These are phyloP conservation scores for Melanerpes formicivorus DNA, from an alignment of 2,113 vertebrate species.

Conservation along the genomic window DNA sequence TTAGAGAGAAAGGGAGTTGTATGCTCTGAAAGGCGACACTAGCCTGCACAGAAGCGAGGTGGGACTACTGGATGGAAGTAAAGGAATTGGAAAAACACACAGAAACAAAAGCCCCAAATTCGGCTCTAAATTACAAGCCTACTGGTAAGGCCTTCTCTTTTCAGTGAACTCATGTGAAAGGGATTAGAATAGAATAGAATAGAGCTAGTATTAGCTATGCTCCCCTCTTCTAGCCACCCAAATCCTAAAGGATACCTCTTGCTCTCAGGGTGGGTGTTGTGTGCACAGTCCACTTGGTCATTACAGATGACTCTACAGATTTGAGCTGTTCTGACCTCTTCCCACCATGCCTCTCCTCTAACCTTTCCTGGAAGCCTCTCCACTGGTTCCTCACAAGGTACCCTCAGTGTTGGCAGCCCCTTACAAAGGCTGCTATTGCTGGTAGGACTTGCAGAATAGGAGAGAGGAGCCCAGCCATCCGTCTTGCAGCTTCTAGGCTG, in stretches of 20 bases:
- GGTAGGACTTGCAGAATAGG: not conserved
- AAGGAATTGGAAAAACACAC: not conserved
- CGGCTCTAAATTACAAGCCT: not conserved
- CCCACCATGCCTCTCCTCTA: not conserved
- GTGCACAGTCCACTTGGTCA: not conserved
- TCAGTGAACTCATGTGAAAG: not conserved
- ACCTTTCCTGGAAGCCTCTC: not conserved
- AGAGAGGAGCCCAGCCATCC: not conserved
- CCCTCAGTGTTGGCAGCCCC: too few relatives aligned
- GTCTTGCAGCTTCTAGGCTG: not conserved
- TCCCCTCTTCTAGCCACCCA: not conserved
- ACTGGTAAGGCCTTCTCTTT: not conserved
- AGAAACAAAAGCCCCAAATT: not conserved
- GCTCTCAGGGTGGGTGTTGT: too few relatives aligned
- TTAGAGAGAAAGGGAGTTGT: not conserved
- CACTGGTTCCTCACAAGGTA: rapidly evolving
- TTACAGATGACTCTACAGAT: rapidly evolving
- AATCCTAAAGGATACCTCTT: not conserved
- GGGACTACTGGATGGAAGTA: not conserved
- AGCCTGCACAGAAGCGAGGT: not conserved
- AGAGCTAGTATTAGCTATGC: not conserved
- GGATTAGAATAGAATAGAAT: not conserved
- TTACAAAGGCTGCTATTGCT: not conserved
- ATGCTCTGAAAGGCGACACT: not conserved
- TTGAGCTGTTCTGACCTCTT: not conserved